These are phyloP conservation scores for Morpho achilles DNA, from an alignment of 2,888 invertebrate genomes.

Conservation along the genomic window DNA sequence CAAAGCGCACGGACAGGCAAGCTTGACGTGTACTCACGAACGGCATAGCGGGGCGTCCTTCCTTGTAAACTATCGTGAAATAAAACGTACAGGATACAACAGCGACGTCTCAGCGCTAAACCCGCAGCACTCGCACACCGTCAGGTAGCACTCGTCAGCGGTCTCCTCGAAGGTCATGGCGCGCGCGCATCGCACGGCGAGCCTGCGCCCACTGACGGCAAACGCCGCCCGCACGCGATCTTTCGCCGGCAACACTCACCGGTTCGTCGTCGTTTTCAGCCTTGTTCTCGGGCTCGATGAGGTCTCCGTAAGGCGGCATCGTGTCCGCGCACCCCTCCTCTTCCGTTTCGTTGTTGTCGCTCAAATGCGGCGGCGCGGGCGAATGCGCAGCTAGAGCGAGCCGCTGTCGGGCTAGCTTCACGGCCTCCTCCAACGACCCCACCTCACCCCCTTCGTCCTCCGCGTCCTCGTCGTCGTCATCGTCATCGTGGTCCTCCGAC, in stretches of 20 bases:
- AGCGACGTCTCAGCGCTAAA: conserved; percentile 74
- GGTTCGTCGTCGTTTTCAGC: conserved; percentile 49
- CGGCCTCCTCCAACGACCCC: conserved; percentile 77
- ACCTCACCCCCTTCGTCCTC: conserved; percentile 58
- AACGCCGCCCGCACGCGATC: conserved; percentile 30
- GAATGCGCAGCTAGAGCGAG: conserved; percentile 51
- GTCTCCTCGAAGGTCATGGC: conserved; percentile 75
- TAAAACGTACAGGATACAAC: conserved; percentile 72
- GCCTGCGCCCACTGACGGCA: conserved; percentile 52
- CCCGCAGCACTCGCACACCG: conserved; percentile 77
- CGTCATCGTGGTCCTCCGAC: conserved; percentile 77
- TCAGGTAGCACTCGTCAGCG: conserved; percentile 69
- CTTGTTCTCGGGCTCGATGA: conserved; percentile 64
- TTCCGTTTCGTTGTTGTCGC: conserved; percentile 60
- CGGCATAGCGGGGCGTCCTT: conserved; percentile 57
- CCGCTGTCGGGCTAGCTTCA: conserved; percentile 71
- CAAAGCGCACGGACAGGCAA: conserved; percentile 50
- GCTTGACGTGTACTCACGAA: conserved; percentile 66
- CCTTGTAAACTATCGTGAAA: conserved; percentile 71
- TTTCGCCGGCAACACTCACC: conserved; percentile 48
- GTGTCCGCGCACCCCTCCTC: conserved; percentile 69
- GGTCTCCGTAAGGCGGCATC: conserved; percentile 77
- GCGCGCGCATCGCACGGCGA: conserved; percentile 71
- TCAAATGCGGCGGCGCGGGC: conserved; percentile 58
- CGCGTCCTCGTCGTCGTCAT: conserved; percentile 59